Percentiles rank a stretch among this genome's conserved stretches.
phyloP scores from a whole-genome alignment of 2,888 invertebrate species.

The Amphimallon solstitiale region DNA sequence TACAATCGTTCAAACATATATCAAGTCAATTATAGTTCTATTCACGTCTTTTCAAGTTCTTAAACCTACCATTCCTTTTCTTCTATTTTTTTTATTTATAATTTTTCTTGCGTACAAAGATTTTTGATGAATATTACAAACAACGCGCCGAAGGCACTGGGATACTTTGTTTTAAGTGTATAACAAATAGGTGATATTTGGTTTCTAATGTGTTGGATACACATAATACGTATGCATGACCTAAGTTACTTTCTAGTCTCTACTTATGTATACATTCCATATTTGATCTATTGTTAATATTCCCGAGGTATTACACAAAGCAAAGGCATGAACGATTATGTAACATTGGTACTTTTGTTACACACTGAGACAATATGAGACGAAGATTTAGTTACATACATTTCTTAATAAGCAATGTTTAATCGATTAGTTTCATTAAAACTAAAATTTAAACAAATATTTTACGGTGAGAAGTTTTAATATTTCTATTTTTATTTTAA shows the following conservation, averaged over 20 bases:
- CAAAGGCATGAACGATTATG: conserved; percentile 18
- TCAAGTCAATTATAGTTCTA: conserved; percentile 40
- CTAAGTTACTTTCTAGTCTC: conserved; percentile 38
- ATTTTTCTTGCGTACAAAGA: conserved; percentile 28
- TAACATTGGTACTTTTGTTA: conserved; percentile 14
- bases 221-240: conserved; percentile 35
- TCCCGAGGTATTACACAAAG: conserved; percentile 23
- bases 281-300: conserved; percentile 39
- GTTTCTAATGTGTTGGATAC: conserved; percentile 34
- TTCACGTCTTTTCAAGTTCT: conserved; percentile 33
- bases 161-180: conserved; percentile 37
- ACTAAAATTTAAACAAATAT: no score
- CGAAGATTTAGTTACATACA: not conserved
- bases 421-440: no score
- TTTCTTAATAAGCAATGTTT: no score
- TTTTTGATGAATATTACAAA: conserved; percentile 38
- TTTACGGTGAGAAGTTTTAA: no score
- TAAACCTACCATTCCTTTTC: conserved; percentile 7
- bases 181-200: conserved; percentile 36
- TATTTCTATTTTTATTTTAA: no score
- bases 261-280: conserved; percentile 33
- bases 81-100: conserved; percentile 19
- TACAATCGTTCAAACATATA: conserved; percentile 37
- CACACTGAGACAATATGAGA: not conserved
- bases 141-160: conserved; percentile 22